Percentiles rank a stretch among this genome's conserved stretches.
Conservation (phyloP, 2,888 invertebrate genomes). For the Watsonalla binaria region DNA sequence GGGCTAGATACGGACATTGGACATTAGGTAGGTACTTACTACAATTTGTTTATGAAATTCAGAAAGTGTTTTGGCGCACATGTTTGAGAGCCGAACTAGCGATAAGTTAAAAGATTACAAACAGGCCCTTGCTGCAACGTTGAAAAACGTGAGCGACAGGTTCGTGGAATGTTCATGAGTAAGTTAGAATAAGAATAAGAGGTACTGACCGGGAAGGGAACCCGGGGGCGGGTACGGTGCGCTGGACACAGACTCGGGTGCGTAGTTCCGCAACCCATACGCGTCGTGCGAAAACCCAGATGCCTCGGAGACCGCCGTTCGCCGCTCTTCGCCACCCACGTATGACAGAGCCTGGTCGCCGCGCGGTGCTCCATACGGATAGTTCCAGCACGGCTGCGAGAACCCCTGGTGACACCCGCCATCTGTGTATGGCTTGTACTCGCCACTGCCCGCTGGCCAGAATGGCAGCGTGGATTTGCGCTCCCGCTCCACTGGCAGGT, state of each 20-base stretch:
- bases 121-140: conserved; percentile 47
- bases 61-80: conserved; percentile 54
- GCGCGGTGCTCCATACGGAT: conserved; percentile 81
- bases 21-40: conserved; percentile 16
- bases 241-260: conserved; percentile 84
- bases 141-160: conserved; percentile 51
- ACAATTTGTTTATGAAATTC: conserved; percentile 66
- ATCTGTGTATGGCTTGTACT: conserved; percentile 80
- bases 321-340: conserved; percentile 84
- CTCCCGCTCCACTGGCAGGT: conserved; percentile 82
- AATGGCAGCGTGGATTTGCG: conserved; percentile 83
- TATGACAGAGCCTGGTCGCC: conserved; percentile 84
- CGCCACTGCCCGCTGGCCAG: conserved; percentile 82
- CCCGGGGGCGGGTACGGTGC: conserved; percentile 90
- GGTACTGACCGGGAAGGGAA: conserved; percentile 78
- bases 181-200: neutral
- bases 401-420: conserved; percentile 84
- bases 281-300: conserved; percentile 85
- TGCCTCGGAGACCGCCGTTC: conserved; percentile 81
- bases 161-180: conserved; percentile 24
- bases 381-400: conserved; percentile 87
- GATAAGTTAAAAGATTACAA: conserved; percentile 71
- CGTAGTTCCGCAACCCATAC: conserved; percentile 87
- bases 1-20: conserved; percentile 6
- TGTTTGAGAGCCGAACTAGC: conserved; percentile 44